phyloP scores from a whole-genome alignment of 1,140 invertebrate genomes.

The Drosophila arizonae region DNA sequence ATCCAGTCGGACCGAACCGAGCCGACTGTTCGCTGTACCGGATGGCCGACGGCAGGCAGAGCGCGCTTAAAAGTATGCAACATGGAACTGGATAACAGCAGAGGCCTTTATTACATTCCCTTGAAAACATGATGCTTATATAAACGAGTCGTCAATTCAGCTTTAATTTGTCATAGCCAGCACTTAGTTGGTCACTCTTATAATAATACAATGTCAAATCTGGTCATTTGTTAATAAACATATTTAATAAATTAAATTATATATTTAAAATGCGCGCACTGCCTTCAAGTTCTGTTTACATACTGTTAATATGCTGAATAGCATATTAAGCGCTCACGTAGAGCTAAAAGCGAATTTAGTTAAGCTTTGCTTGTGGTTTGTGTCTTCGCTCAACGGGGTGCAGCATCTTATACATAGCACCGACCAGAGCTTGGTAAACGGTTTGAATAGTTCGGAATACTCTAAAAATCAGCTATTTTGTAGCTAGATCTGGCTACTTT shows the following conservation, averaged over 20 bases:
- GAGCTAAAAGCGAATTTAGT: neutral
- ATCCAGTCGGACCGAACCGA: slow-evolving; percentile 17
- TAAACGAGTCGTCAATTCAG: neutral
- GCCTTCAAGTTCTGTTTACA: no score
- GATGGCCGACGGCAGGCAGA: slow-evolving; percentile 5
- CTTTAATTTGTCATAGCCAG: no score
- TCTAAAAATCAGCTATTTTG: no score
- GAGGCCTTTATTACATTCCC: slow-evolving; percentile 11
- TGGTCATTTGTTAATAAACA: no score
- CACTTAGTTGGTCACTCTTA: no score
- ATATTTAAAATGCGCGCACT: no score
- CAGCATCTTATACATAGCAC: neutral
- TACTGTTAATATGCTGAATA: no score
- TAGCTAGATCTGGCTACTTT: no score
- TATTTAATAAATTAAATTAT: no score
- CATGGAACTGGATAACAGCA: slow-evolving; percentile 13
- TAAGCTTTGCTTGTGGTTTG: slow-evolving; percentile 3
- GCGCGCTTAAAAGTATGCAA: slow-evolving; percentile 43
- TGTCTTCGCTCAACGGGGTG: neutral
- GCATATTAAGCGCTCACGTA: no score
- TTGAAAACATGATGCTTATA: slow-evolving; percentile 19
- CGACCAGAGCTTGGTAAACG: neutral
- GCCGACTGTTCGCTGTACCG: slow-evolving; percentile 22
- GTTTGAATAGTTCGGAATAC: neutral
- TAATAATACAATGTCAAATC: no score